Base-by-base conservation (phyloP, 2,888 invertebrate species). In the Heliconius ethilla region DNA sequence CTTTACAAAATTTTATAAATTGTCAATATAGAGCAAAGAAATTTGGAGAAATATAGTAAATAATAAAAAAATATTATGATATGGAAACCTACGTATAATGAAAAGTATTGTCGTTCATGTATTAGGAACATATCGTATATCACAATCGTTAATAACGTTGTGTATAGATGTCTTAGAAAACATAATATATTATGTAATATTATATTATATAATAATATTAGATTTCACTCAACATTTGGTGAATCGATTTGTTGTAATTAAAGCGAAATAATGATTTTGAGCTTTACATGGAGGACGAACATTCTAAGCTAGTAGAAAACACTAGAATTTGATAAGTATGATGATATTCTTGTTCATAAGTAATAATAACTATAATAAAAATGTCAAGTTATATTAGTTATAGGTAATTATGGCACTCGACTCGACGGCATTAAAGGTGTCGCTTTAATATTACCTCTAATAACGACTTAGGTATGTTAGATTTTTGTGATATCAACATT, bases 361-460 rank as follows among this genome's bases (percentile, higher is more conserved):
- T 55, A 69, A 15, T 45, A 40, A 15, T 13, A 40, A 45, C 40
- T 69, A 25, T 69, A 25, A 45, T 69, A 45, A 69, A 45, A 70
- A 70, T 51, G 25, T 59, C 51, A 33, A 55, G n/a, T 72, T 55
- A 27, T 33, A 59, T 55, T 33, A 45, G 27, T 55, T 72, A 59
- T 55, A 18, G 29, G 29, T 70, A 59, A n/a, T 72, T 59, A 59
- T 33, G 72, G 72, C 59, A 37, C 59, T 72, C 33, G 29, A 72
- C 29, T 72, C 15, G 55, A 22, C 18, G 55, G 37, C 15, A 72
- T 72, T 72, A 72, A 33, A 72, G 59, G 22, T 72, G 25, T 13
- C 59, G 72, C 59, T n/a, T 51, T 37, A 67, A 70, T 70, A 70
- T 69, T 40, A 29, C 70, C n/a, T n/a, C 29, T 72, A 72, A 33